Conservation (phyloP, 2,797 vertebrate genomes). For the Pangasius macronema region DNA sequence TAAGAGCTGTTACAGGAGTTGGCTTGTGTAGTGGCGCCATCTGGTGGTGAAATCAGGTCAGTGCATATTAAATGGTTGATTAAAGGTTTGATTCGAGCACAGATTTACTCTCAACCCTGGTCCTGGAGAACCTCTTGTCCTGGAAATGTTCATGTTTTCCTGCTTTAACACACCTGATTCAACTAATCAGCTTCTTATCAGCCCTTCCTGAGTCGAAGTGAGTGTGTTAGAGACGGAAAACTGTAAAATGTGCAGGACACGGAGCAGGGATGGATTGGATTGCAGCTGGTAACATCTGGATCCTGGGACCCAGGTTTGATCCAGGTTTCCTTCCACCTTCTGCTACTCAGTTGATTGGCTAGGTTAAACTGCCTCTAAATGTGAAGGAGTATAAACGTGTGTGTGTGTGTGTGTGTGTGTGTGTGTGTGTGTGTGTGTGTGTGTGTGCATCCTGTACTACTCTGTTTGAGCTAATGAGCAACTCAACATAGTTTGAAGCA, state of each 20-base stretch:
- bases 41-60: constrained; percentile 47
- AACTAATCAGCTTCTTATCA: neutral
- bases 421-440: too few species aligned
- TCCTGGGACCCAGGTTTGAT: neutral
- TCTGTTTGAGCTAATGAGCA: neutral
- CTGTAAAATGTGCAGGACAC: neutral
- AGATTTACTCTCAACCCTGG: neutral
- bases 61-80: neutral
- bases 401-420: too few species aligned
- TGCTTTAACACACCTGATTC: neutral
- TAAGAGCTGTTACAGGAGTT: neutral
- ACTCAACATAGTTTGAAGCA: neutral
- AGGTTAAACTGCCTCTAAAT: too few species aligned
- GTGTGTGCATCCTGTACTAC: too few species aligned
- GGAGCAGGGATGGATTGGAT: neutral
- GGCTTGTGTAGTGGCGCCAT: constrained; percentile 64
- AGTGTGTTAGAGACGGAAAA: neutral
- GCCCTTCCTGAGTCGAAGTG: too few species aligned
- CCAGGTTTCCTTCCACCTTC: neutral
- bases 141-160: neutral
- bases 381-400: too few species aligned
- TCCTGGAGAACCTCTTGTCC: neutral
- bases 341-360: neutral
- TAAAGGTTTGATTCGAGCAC: too few species aligned
- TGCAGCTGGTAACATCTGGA: neutral